Evolutionary conservation across 2,888 invertebrate species (phyloP), one percentile per base, ranked within the genome.

Genomic region (Tipula lateralis): DNA sequence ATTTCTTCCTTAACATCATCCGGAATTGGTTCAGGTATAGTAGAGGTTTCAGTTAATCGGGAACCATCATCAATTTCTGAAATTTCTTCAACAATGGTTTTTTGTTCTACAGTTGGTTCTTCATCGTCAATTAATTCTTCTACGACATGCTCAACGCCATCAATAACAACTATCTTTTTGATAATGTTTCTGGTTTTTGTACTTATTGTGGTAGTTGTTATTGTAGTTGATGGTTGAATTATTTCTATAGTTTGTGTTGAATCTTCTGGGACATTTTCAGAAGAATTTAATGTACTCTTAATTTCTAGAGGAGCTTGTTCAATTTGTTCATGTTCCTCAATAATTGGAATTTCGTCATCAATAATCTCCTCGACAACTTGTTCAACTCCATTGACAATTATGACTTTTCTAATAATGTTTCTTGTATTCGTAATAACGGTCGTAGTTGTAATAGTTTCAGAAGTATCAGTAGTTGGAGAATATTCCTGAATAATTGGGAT

Each of bases 111-210:
- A 29, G 89, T 86, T 89, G 96, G 96, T 0, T 96, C 96, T 89
- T 96, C 96, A 88, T 96, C 96, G 80, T 96, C 91, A 0, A 96
- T 90, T 90, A 96, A 96, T 89, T 96, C 96, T 6, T 94, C 94
- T 0, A 95, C 92, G 85, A 36, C 12, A 12, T 94, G 94, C 90
- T 96, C 96, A 89, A 95, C 95, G 0, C 96, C 96, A 88, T 96
- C 94, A 85, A 96, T 93, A 3, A 96, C 93, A 0, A 94, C 94
- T 1, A 95, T 92, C 86, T 94, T 93, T 84, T 95, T 92, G 84
- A 96, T 94, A 19, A 96, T 94, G 86, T 94, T 93, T 84, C 94
- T 92, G 16, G 94, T 94, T 87, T 94, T 95, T 85, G 93, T 92
- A 2, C 96, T 93, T n/a, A 95, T 93, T 88, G 94, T 92, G 86